Conservation (phyloP, 2,797 vertebrate genomes). For the Fistularia tabacaria region DNA sequence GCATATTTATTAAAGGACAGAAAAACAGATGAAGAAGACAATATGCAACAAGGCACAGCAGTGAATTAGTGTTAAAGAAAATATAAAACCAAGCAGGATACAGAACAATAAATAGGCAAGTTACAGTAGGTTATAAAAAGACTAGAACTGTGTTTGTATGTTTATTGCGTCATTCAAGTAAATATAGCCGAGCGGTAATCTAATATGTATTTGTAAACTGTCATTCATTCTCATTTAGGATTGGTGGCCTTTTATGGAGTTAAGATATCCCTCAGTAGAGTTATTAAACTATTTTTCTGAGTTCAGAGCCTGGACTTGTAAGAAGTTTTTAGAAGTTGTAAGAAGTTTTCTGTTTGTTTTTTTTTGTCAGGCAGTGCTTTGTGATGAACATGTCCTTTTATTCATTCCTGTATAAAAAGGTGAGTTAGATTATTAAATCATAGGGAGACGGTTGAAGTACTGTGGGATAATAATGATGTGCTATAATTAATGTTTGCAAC, state of each 20-base stretch:
- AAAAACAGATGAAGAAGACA: too few relatives aligned
- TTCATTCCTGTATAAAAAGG: not conserved
- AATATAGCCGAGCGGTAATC: constrained; percentile 28
- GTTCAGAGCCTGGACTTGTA: constrained; percentile 5
- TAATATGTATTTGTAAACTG: constrained; percentile 31
- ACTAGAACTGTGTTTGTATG: not conserved
- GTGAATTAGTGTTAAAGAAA: too few relatives aligned
- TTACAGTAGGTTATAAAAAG: not conserved
- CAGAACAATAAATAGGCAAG: too few relatives aligned
- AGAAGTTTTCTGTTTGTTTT: not conserved
- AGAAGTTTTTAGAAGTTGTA: too few relatives aligned
- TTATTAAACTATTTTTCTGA: constrained; percentile 23
- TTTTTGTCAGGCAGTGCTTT: constrained; percentile 6
- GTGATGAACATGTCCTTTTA: constrained; percentile 13
- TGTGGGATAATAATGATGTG: constrained; percentile 5
- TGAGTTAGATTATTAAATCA: constrained; percentile 2
- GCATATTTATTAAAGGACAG: too few relatives aligned
- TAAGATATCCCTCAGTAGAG: constrained; percentile 14
- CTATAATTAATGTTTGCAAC: constrained; percentile 14
- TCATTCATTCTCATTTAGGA: constrained; percentile 36
- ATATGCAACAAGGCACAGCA: too few relatives aligned
- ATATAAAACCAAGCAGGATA: too few relatives aligned
- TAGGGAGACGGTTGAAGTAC: constrained; percentile 3
- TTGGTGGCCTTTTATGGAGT: constrained; percentile 44
- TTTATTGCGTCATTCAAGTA: constrained; percentile 22